phyloP scores from a whole-genome alignment of 2,113 vertebrate species.

The Scalopus aquaticus region DNA sequence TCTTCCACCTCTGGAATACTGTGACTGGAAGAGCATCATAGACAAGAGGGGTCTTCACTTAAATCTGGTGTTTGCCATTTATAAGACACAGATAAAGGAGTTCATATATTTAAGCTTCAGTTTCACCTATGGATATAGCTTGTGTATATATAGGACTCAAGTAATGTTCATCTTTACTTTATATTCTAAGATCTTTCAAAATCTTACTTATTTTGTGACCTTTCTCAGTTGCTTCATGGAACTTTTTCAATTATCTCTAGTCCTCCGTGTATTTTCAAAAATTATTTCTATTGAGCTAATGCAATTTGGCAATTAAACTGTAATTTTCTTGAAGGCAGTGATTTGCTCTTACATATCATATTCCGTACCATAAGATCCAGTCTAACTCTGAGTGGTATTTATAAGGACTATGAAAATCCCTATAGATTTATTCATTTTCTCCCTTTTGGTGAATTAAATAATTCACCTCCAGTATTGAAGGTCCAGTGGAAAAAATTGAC shows the following conservation, averaged over 20 bases:
- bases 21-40: neutral
- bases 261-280: neutral
- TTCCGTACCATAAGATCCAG: neutral
- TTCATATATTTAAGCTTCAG: neutral
- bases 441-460: slow-evolving; percentile 1
- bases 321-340: neutral
- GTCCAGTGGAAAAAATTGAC: neutral
- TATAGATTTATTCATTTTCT: neutral
- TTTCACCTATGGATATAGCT: neutral
- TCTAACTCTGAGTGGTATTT: neutral
- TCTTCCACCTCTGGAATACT: neutral
- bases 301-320: neutral
- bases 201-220: neutral
- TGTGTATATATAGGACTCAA: neutral
- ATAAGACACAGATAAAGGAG: neutral
- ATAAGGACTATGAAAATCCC: neutral
- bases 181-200: neutral
- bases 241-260: neutral
- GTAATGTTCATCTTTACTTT: neutral
- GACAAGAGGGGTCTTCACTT: neutral
- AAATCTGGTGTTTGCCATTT: neutral
- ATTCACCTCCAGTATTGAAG: neutral
- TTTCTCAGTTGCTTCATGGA: neutral
- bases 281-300: neutral
- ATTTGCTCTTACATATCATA: neutral